Percentiles rank a stretch among this genome's conserved stretches.
Conservation (phyloP, 2,888 invertebrate species). For the Chalcosyrphus nemorum region DNA sequence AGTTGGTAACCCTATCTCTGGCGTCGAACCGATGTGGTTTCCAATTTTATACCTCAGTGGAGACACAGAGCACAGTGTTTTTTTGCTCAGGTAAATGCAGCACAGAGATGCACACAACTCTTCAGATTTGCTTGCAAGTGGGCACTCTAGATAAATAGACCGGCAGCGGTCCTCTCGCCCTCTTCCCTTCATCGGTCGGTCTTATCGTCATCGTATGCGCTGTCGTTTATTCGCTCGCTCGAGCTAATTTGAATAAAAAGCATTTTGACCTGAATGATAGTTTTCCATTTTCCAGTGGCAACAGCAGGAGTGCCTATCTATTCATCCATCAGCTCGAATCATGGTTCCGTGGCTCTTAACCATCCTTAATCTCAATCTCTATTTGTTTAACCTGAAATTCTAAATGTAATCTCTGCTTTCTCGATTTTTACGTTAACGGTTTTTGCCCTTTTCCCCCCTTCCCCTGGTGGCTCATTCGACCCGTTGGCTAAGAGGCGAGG, state of each 20-base stretch:
- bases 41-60: slow-evolving; percentile 50
- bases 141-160: slow-evolving; percentile 52
- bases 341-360: slow-evolving; percentile 62
- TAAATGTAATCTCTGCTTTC: slow-evolving; percentile 58
- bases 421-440: slow-evolving; percentile 30
- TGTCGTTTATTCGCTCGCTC: slow-evolving; percentile 45
- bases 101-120: slow-evolving; percentile 22
- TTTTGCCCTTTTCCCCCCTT: not conserved
- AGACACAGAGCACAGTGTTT: slow-evolving; percentile 4
- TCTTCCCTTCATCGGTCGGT: not conserved
- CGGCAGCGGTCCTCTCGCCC: slow-evolving; percentile 38
- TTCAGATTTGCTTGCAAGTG: slow-evolving; percentile 17
- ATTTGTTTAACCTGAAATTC: slow-evolving; percentile 68
- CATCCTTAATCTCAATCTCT: slow-evolving; percentile 66
- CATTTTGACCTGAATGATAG: slow-evolving; percentile 62
- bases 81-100: not conserved
- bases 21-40: slow-evolving; percentile 33
- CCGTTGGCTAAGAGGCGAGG: slow-evolving; percentile 18
- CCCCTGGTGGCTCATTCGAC: slow-evolving; percentile 14
- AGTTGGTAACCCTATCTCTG: slow-evolving; percentile 29
- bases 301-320: slow-evolving; percentile 36
- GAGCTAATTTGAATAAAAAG: slow-evolving; percentile 62
- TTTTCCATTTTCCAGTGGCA: slow-evolving; percentile 13
- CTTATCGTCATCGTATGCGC: slow-evolving; percentile 6
- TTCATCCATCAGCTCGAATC: slow-evolving; percentile 60